Evolutionary conservation across 2,888 invertebrate genomes (phyloP).

Genomic region (Meliscaeva auricollis): DNA sequence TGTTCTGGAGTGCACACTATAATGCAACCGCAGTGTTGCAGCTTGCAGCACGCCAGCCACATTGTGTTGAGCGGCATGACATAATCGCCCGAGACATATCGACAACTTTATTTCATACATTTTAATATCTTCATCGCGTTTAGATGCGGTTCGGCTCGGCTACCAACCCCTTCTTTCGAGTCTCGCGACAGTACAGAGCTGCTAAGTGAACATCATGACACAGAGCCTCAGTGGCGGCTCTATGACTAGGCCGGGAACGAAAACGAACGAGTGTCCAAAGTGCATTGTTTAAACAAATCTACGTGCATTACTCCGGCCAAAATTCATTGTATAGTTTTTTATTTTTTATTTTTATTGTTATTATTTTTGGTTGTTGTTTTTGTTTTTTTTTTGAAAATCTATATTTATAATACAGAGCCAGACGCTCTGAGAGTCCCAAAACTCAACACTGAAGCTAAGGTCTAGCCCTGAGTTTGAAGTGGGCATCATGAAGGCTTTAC

Average conservation of each 20-base stretch:
- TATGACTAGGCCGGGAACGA: constrained; percentile 38
- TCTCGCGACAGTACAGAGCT: background rate
- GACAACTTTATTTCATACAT: constrained; percentile 77
- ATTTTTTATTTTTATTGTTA: constrained; percentile 55
- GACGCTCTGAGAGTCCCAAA: constrained; percentile 43
- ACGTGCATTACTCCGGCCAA: constrained; percentile 62
- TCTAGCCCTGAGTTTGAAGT: constrained; percentile 9
- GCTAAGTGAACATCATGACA: constrained; percentile 50
- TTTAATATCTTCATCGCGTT: constrained; percentile 73
- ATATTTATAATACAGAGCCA: constrained; percentile 50
- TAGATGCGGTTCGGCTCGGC: constrained; percentile 46
- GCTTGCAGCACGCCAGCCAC: constrained; percentile 52
- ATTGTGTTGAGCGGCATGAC: constrained; percentile 72
- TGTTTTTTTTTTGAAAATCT: constrained; percentile 34
- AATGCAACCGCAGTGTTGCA: constrained; percentile 24
- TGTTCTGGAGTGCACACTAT: constrained; percentile 63
- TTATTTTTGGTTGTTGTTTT: constrained; percentile 41
- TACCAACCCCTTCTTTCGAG: constrained; percentile 42
- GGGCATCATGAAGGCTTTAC: constrained; percentile 2
- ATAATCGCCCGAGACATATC: constrained; percentile 74
- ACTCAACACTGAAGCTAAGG: constrained; percentile 6
- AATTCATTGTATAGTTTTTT: constrained; percentile 45
- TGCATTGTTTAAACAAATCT: constrained; percentile 75
- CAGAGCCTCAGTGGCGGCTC: constrained; percentile 19
- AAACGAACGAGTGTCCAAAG: constrained; percentile 68